A percentile compares a stretch with the other conserved stretches of the same genome.
Conservation (phyloP, 2,113 vertebrate genomes). For the Notechis scutatus region DNA sequence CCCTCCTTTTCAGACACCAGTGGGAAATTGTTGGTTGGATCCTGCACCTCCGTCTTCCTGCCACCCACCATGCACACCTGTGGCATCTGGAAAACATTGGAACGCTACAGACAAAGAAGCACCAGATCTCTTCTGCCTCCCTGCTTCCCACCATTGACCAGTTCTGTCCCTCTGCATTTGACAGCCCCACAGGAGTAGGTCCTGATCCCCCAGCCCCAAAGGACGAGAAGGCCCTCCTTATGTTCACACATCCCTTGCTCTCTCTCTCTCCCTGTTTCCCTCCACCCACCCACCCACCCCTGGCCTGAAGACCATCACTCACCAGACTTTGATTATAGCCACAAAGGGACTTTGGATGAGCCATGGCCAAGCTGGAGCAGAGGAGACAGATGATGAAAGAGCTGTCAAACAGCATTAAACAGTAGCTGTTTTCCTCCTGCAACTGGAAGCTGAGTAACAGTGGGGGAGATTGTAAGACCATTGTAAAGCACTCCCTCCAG, state of each 20-base stretch:
- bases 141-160: background rate
- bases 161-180: accelerated
- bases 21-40: background rate
- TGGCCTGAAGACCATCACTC: slow-evolving; percentile 55
- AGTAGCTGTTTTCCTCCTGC: slow-evolving; percentile 54
- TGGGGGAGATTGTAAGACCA: slow-evolving; percentile 48
- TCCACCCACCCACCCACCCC: background rate
- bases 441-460: slow-evolving; percentile 42
- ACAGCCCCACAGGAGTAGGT: accelerated
- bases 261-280: background rate
- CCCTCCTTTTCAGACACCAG: background rate
- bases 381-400: slow-evolving; percentile 67
- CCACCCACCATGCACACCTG: slow-evolving; percentile 21
- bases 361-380: slow-evolving; percentile 53
- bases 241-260: background rate
- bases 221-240: accelerated
- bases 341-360: slow-evolving; percentile 67
- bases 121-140: background rate
- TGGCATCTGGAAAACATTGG: background rate
- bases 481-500: slow-evolving; percentile 34
- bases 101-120: slow-evolving; percentile 8
- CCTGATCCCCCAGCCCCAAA: accelerated
- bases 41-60: background rate
- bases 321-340: slow-evolving; percentile 67
- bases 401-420: slow-evolving; percentile 70